phyloP scores from a whole-genome alignment of 2,888 invertebrate genomes.

The Epirrhoe tristata region DNA sequence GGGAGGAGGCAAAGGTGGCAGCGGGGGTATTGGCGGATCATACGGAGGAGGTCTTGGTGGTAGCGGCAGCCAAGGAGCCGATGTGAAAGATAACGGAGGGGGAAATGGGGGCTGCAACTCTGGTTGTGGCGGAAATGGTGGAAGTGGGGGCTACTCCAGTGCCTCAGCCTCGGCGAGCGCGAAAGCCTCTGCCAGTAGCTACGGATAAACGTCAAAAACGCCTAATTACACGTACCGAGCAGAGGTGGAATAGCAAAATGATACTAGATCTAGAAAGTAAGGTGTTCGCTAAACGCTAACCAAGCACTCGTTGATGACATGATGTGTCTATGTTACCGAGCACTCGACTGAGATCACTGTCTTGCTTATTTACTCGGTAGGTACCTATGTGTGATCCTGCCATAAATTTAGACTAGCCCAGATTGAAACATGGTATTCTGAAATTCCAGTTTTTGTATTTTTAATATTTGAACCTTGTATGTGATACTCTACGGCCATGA shows the following conservation, averaged over 20 bases:
- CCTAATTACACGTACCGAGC: no score
- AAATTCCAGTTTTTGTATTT: background rate
- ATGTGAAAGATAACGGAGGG: slow-evolving; percentile 34
- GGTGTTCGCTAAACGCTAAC: no score
- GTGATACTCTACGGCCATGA: slow-evolving; percentile 33
- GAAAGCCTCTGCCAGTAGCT: slow-evolving; percentile 61
- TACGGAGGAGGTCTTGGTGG: slow-evolving; percentile 52
- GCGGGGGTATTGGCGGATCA: slow-evolving; percentile 17
- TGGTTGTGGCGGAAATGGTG: slow-evolving; percentile 38
- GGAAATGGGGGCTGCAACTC: slow-evolving; percentile 34
- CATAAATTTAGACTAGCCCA: background rate
- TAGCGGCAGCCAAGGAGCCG: slow-evolving; percentile 28
- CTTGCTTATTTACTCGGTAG: no score
- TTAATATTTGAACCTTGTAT: background rate
- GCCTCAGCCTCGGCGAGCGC: slow-evolving; percentile 64
- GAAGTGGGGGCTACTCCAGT: slow-evolving; percentile 49
- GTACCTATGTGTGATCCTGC: no score
- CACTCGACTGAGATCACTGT: no score
- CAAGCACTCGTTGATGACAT: no score
- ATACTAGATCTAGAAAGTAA: no score
- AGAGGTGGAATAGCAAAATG: no score
- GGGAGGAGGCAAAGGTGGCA: slow-evolving; percentile 5
- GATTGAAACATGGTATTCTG: background rate
- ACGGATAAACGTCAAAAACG: slow-evolving; percentile 51
- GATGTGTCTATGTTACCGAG: background rate